phyloP scores from a whole-genome alignment of 2,888 invertebrate species.

The Autographa gamma region DNA sequence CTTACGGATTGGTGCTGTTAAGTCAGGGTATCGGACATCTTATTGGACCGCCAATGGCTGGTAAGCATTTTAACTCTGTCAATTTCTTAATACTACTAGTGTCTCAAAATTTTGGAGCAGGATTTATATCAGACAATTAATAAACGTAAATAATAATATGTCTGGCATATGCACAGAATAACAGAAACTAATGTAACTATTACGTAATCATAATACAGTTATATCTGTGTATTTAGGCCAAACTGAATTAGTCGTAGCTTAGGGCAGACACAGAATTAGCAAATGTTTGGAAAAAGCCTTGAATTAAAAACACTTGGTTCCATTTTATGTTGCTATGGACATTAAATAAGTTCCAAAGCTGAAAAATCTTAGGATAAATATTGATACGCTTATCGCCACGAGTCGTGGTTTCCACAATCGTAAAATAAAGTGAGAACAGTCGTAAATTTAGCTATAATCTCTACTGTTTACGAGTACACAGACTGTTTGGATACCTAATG shows the following conservation, averaged over 20 bases:
- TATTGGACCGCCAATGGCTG: constrained; percentile 97
- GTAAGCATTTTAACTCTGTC: constrained; percentile 77
- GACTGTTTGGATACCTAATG: constrained; percentile 28
- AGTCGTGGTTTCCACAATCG: constrained; percentile 40
- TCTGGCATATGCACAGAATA: background rate
- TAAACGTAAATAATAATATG: background rate
- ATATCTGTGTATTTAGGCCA: constrained; percentile 38
- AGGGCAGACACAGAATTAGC: constrained; percentile 5
- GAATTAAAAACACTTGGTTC: background rate
- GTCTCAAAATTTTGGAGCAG: too few species aligned
- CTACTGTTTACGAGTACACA: constrained; percentile 27
- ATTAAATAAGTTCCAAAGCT: background rate
- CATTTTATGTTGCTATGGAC: background rate
- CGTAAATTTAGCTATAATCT: constrained; percentile 45
- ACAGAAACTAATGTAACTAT: constrained; percentile 7
- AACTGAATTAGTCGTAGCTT: constrained; percentile 12
- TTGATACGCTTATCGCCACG: constrained; percentile 34
- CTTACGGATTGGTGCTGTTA: constrained; percentile 96
- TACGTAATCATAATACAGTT: constrained; percentile 20
- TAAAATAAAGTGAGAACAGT: constrained; percentile 43
- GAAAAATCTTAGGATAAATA: constrained; percentile 18
- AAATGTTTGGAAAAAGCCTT: background rate
- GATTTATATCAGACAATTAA: too few species aligned
- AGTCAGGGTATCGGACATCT: constrained; percentile 98
- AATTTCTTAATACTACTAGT: too few species aligned